Percentiles rank a stretch among this genome's conserved stretches.
These are phyloP conservation scores for Paratilapia polleni DNA, from an alignment of 2,113 vertebrate species.

Conservation along the genomic window DNA sequence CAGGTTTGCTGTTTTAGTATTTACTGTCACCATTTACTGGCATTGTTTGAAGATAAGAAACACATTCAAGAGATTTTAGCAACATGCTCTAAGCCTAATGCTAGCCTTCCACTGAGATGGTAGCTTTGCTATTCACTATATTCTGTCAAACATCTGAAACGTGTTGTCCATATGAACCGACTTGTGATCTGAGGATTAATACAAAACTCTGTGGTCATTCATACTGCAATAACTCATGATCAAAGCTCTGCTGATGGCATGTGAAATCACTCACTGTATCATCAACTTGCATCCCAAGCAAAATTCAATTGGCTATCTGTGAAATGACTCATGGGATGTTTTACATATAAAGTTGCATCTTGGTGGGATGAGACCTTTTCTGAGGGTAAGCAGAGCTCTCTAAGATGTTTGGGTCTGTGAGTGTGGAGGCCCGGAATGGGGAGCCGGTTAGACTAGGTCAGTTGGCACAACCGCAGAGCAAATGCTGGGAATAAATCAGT, in stretches of 20 bases:
- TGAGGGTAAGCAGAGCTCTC: slow-evolving; percentile 68
- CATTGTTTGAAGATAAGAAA: slow-evolving; percentile 1
- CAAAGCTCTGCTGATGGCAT: slow-evolving; percentile 56
- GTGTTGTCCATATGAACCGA: slow-evolving; percentile 43
- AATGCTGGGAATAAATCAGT: slow-evolving; percentile 80
- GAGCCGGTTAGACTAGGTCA: slow-evolving; percentile 59
- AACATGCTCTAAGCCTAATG: slow-evolving; percentile 32
- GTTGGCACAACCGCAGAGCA: slow-evolving; percentile 70
- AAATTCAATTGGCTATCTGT: slow-evolving; percentile 65
- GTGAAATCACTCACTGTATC: slow-evolving; percentile 60
- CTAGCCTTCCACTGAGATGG: slow-evolving; percentile 24
- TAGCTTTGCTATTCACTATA: slow-evolving; percentile 34
- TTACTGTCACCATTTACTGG: background rate
- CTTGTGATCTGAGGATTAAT: slow-evolving; percentile 71
- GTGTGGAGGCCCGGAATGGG: slow-evolving; percentile 10
- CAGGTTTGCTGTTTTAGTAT: background rate
- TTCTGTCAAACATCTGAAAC: slow-evolving; percentile 70
- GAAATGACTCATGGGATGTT: slow-evolving; percentile 53
- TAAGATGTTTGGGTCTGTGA: slow-evolving; percentile 38
- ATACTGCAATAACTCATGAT: slow-evolving; percentile 62
- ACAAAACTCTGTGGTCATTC: slow-evolving; percentile 55
- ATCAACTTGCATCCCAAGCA: slow-evolving; percentile 60
- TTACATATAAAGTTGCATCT: slow-evolving; percentile 66
- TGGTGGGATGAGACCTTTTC: slow-evolving; percentile 65
- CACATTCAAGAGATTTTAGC: slow-evolving; percentile 37